Evolutionary conservation across 2,113 vertebrate species (phyloP).

Genomic region (Cyanoramphus novaezelandiae): DNA sequence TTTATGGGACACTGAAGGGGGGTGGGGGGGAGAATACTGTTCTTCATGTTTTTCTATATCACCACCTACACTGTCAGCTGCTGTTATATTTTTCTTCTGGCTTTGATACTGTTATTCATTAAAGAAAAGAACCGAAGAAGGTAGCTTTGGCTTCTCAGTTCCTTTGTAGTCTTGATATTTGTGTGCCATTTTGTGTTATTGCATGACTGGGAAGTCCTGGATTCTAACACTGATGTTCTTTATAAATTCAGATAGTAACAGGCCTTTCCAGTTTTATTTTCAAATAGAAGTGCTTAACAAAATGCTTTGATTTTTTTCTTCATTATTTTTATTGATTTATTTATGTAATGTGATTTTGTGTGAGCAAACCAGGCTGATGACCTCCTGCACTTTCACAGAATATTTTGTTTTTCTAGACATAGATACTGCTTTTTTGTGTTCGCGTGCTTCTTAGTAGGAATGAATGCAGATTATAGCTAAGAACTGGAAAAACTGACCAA

Average conservation of each 20-base stretch:
- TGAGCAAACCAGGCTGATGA: neutral
- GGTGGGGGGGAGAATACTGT: neutral
- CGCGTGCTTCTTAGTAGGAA: neutral
- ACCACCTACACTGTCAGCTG: constrained; percentile 24
- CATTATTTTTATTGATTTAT: neutral
- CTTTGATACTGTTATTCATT: constrained; percentile 8
- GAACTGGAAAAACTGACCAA: neutral
- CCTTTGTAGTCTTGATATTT: neutral
- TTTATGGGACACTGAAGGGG: neutral
- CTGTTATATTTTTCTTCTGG: constrained; percentile 6
- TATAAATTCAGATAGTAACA: neutral
- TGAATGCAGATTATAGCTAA: neutral
- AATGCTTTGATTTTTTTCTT: neutral
- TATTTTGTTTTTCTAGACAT: neutral
- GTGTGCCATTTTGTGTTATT: neutral
- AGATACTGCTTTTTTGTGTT: neutral
- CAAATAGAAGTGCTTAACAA: neutral
- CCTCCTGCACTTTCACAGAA: neutral
- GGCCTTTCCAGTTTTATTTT: neutral
- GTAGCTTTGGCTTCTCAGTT: neutral
- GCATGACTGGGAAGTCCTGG: neutral
- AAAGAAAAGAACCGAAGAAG: constrained; percentile 3
- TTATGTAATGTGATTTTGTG: neutral
- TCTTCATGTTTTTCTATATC: neutral
- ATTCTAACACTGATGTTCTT: neutral